Base-by-base conservation (phyloP, 2,888 invertebrate genomes). In the Barypeithes pellucidus region DNA sequence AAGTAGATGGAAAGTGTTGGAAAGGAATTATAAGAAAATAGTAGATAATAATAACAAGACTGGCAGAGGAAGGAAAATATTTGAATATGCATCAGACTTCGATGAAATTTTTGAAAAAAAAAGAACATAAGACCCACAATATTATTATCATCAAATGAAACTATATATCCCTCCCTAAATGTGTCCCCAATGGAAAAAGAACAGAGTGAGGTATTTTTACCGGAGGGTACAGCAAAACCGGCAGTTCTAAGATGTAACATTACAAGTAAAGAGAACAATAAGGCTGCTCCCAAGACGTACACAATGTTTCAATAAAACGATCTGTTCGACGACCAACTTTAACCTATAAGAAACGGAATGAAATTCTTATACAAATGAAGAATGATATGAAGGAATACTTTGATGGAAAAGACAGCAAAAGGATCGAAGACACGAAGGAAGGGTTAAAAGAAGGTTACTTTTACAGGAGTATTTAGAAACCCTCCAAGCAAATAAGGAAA, bases 101-200 rank as follows among this genome's bases (percentile, higher is more conserved):
- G 62, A 62, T 16, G 20, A 41, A 20, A 62, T 62, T n/a, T 62
- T n/a, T 62, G 62, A 14, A 1, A 62, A 62, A 45, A 62, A 43
- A 65, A 39, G 11, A 65, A 65, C n/a, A 41, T 65, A 11, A 65
- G 20, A 12, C 62, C 65, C 2, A 43, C 22, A 20, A 50, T 65
- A 29, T 52, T 65, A 52, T 14, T 50, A 8, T 36, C 65, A 24
- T 14, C 14, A 2, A 41, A 1, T 14, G 41, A 41, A 41, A 41
- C 9, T 12, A 41, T 41, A 41, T 41, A 41, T 41, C 41, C 41
- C 14, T 3, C 41, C n/a, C 9, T 14, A 12, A 41, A 41, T 41
- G 41, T 41, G 9, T 14, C 41, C 14, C 14, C n/a, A 41, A 41
- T 41, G 12, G 41, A 41, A 41, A 41, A 3, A 41, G 41, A 41